Base-by-base conservation (phyloP, 2,797 vertebrate genomes). In the Cacajao melanocephalus region DNA sequence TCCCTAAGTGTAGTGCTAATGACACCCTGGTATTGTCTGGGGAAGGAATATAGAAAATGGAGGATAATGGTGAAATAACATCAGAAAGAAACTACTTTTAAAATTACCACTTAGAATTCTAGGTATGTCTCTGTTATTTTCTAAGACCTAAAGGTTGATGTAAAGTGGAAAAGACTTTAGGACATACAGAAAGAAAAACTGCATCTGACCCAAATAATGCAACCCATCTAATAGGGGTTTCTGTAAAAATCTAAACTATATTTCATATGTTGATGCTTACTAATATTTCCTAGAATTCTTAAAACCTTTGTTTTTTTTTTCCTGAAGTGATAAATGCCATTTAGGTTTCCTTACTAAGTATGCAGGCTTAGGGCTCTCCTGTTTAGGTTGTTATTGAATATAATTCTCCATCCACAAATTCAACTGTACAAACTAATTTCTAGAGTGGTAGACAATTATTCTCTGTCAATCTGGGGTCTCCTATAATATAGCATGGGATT, bases 51-150 rank as follows among this genome's bases (percentile, higher is more conserved):
- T 52, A 76, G 83, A 90, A 93, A 80, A 88, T 39, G 44, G 64
- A 64, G 30, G 58, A 83, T 24, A 67, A 46, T 19, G 61, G 19
- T 72, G 44, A 97, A 89, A 67, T 82, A 64, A 86, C 11, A 36
- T 75, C 7, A 75, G 20, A 85, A 72, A 88, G 50, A 73, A 30
- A 72, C 2, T 67, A 30, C 57, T 82, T 87, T 76, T 33, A 55
- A 96, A 95, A 86, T 78, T 2, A 79, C 22, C 41, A 52, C 9
- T 89, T 14, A 61, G 75, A 93, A 82, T 78, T 94, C 73, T 89
- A 48, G 28, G 44, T 19, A 76, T 20, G 36, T 57, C 30, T 82
- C 79, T 86, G 17, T 76, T 15, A 46, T 96, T 95, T 93, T 91
- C 30, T 76, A 87, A 81, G 78, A 73, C n/a, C 76, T 44, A 85